Percentiles rank a stretch among this genome's conserved stretches.
These are phyloP conservation scores for Bugulina stolonifera DNA, from an alignment of 2,888 invertebrate genomes.

Conservation along the genomic window DNA sequence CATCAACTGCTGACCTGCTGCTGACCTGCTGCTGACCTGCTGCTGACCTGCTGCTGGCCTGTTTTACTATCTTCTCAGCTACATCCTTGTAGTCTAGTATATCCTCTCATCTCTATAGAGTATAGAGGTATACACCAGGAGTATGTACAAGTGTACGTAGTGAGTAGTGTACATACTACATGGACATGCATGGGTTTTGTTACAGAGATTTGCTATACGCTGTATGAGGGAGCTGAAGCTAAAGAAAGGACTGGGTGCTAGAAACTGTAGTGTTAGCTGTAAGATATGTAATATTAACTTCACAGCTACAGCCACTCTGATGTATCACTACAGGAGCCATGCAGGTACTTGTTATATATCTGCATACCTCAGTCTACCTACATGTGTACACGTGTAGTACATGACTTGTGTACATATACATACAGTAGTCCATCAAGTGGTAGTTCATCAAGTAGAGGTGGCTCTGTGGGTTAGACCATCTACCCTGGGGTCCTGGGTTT, in stretches of 20 bases:
- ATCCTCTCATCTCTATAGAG: too few relatives aligned
- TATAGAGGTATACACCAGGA: neutral
- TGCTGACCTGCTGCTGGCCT: too few relatives aligned
- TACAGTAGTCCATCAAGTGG: too few relatives aligned
- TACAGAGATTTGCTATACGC: constrained; percentile 56
- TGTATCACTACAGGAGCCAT: constrained; percentile 61
- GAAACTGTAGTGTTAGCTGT: constrained; percentile 54
- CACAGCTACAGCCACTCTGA: constrained; percentile 60
- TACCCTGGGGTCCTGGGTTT: too few relatives aligned
- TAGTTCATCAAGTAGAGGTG: too few relatives aligned
- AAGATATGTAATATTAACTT: constrained; percentile 59
- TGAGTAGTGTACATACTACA: neutral
- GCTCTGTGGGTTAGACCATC: too few relatives aligned
- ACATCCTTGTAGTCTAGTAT: too few relatives aligned
- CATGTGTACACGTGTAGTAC: too few relatives aligned
- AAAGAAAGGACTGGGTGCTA: constrained; percentile 36
- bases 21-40: too few relatives aligned
- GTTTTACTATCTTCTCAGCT: too few relatives aligned
- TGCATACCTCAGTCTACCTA: neutral
- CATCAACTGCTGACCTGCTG: too few relatives aligned
- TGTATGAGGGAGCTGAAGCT: constrained; percentile 52
- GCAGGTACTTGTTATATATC: constrained; percentile 55
- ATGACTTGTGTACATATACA: too few relatives aligned
- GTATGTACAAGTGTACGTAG: neutral
- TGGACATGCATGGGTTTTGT: constrained; percentile 4